Evolutionary conservation across 2,113 vertebrate genomes (phyloP).

Genomic region (Gavialis gangeticus): DNA sequence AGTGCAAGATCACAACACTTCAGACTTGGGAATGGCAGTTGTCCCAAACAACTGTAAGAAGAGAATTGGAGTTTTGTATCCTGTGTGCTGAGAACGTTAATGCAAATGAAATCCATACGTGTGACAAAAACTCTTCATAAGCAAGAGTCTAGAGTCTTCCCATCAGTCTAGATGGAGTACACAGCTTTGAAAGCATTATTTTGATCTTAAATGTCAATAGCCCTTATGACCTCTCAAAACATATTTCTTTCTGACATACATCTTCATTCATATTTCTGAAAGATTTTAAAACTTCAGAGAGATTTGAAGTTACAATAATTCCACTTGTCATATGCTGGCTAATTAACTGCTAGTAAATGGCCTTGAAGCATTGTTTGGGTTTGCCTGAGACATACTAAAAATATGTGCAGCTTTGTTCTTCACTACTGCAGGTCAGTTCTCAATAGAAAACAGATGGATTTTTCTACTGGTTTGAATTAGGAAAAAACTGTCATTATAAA

Average conservation of each 20-base stretch:
- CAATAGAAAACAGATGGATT: not conserved
- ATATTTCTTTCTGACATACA: not conserved
- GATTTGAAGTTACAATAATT: not conserved
- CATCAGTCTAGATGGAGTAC: not conserved
- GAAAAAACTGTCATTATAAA: not conserved
- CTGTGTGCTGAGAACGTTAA: not conserved
- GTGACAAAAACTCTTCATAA: not conserved
- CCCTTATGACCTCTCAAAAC: not conserved
- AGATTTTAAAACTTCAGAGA: not conserved
- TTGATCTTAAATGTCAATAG: not conserved
- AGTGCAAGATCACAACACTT: not conserved
- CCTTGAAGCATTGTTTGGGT: not conserved
- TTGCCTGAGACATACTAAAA: not conserved
- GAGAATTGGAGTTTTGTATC: not conserved
- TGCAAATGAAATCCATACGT: fast-evolving
- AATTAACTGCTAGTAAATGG: not conserved
- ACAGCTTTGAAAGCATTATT: not conserved
- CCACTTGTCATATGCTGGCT: not conserved
- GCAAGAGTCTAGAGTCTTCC: not conserved
- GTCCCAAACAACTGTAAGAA: not conserved
- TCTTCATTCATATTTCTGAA: not conserved
- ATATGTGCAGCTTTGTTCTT: not conserved
- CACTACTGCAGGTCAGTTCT: not conserved
- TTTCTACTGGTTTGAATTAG: not conserved
- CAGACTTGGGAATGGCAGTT: not conserved